Evolutionary conservation across 2,888 invertebrate species (phyloP).

Genomic region (Pristionchus fissidentatus): DNA sequence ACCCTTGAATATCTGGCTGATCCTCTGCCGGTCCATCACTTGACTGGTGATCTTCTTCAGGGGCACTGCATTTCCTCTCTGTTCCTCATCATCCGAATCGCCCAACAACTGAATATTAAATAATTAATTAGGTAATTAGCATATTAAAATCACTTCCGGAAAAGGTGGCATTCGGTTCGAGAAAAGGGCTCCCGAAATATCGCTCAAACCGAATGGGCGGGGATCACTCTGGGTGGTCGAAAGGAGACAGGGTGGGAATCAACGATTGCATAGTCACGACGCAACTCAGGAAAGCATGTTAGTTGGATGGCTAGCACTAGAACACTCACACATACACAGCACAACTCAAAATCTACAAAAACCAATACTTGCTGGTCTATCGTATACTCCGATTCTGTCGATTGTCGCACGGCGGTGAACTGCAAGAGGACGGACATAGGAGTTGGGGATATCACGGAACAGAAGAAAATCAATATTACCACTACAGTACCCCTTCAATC

Average conservation of each 20-base stretch:
- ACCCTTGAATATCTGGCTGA: constrained; percentile 68
- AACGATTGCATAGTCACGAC: background rate
- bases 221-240: background rate
- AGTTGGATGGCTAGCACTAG: no score
- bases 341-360: constrained; percentile 9
- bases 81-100: constrained; percentile 74
- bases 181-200: background rate
- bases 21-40: constrained; percentile 70
- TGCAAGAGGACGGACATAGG: constrained; percentile 22
- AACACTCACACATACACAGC: background rate
- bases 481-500: no score
- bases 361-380: constrained; percentile 29
- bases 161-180: no score
- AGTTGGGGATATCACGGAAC: no score
- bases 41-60: constrained; percentile 67
- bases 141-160: constrained; percentile 15
- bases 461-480: no score
- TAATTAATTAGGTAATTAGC: background rate
- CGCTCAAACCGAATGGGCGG: background rate
- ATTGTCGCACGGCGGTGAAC: background rate
- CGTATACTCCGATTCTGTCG: constrained; percentile 3
- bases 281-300: constrained; percentile 20
- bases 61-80: constrained; percentile 57
- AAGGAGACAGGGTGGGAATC: background rate
- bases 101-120: constrained; percentile 60